These are phyloP conservation scores for Todiramphus saurophagus DNA, from an alignment of 2,113 vertebrate genomes.

Conservation along the genomic window DNA sequence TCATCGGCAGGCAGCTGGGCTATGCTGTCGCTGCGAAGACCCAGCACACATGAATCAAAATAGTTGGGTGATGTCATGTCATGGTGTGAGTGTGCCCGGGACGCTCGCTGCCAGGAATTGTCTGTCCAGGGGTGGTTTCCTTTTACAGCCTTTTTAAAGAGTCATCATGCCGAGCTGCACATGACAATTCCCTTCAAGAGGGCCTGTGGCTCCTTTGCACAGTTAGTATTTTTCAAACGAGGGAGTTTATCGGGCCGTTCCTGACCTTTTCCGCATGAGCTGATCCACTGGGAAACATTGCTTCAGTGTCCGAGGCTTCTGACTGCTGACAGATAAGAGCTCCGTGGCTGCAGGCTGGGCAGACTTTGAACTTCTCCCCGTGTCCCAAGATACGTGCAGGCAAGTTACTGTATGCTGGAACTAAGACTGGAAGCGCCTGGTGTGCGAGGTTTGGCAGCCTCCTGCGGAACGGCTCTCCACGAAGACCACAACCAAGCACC, in stretches of 20 bases:
- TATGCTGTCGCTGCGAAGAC: constrained; percentile 12
- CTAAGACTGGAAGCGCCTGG: not conserved
- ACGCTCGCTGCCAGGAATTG: constrained; percentile 76
- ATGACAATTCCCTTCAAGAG: constrained; percentile 68
- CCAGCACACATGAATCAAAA: constrained; percentile 76
- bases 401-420: not conserved
- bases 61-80: constrained; percentile 82
- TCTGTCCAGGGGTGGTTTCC: constrained; percentile 79
- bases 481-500: accelerated
- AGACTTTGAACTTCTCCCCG: constrained; percentile 19
- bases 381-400: not conserved
- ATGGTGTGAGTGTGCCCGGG: constrained; percentile 60
- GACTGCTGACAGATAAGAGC: constrained; percentile 40
- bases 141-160: constrained; percentile 93
- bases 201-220: constrained; percentile 5
- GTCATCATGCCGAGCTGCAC: constrained; percentile 83
- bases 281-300: constrained; percentile 7
- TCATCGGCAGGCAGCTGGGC: constrained; percentile 24
- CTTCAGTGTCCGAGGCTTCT: not conserved
- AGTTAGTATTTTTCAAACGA: constrained; percentile 17
- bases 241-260: not conserved
- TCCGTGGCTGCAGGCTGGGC: not conserved
- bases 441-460: not conserved
- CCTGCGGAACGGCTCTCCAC: not conserved
- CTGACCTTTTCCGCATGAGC: constrained; percentile 60